These are phyloP conservation scores for Glomeris marginata DNA, from an alignment of 2,888 invertebrate species.

Conservation along the genomic window DNA sequence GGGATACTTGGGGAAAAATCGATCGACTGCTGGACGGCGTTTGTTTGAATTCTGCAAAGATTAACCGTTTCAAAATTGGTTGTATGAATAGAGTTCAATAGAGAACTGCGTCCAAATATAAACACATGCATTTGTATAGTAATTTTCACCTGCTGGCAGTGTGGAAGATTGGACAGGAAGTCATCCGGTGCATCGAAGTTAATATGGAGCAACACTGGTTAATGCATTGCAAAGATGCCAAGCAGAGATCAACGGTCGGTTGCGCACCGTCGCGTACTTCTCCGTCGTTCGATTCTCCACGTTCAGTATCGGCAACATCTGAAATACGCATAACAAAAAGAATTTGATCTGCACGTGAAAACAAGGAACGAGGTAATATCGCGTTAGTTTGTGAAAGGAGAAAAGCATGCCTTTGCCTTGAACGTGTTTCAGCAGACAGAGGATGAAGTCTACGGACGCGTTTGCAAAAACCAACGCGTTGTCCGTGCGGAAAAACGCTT, in stretches of 20 bases:
- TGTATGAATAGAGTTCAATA: no score
- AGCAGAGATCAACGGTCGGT: constrained; percentile 39
- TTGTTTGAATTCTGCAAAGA: not conserved
- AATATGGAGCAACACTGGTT: constrained; percentile 74
- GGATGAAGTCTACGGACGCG: constrained; percentile 82
- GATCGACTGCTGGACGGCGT: not conserved
- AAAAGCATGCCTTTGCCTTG: constrained; percentile 45
- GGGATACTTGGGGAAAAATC: constrained; percentile 4
- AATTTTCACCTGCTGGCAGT: constrained; percentile 51
- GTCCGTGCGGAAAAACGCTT: constrained; percentile 81
- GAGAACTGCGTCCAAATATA: no score
- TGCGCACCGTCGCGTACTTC: not conserved
- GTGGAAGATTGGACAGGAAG: constrained; percentile 82
- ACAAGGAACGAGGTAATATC: no score
- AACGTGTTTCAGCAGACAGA: constrained; percentile 64
- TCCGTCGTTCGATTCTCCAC: no score
- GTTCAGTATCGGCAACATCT: not conserved
- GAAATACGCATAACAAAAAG: no score
- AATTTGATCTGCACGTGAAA: no score
- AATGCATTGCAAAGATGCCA: constrained; percentile 69
- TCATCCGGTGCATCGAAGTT: constrained; percentile 86
- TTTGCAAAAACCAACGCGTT: constrained; percentile 87
- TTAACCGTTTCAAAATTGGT: no score
- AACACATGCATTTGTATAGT: no score
- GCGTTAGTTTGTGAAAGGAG: no score